Conservation (phyloP, 2,113 vertebrate species). For the Syngnathus scovelli region DNA sequence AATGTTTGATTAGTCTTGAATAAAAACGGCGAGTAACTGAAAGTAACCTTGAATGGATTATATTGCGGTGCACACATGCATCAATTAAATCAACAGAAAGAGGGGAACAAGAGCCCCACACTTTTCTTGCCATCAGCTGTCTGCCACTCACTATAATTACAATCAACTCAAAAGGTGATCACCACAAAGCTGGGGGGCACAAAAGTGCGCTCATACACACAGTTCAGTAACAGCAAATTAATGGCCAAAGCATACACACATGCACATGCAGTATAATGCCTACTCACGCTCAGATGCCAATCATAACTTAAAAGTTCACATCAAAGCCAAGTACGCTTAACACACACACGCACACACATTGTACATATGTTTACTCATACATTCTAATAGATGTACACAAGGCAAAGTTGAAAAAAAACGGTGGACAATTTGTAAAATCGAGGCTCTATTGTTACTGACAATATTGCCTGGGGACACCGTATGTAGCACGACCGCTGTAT, state of each 20-base stretch:
- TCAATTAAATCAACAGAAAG: slow-evolving; percentile 28
- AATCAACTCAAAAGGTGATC: slow-evolving; percentile 40
- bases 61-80: slow-evolving; percentile 37
- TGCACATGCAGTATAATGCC: slow-evolving; percentile 4
- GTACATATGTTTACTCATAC: background rate
- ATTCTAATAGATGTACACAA: slow-evolving; percentile 2
- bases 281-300: slow-evolving; percentile 41
- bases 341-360: slow-evolving; percentile 1
- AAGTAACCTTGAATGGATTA: slow-evolving; percentile 43
- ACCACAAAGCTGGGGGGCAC: slow-evolving; percentile 34
- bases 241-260: slow-evolving; percentile 21
- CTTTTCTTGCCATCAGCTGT: slow-evolving; percentile 40
- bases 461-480: slow-evolving; percentile 1
- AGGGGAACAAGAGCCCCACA: slow-evolving; percentile 14
- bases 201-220: slow-evolving; percentile 13
- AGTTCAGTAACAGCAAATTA: slow-evolving; percentile 21
- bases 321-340: slow-evolving; percentile 52
- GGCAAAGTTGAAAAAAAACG: slow-evolving; percentile 25
- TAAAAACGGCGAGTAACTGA: slow-evolving; percentile 38
- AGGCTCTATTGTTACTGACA: slow-evolving; percentile 27
- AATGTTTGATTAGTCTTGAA: slow-evolving; percentile 28
- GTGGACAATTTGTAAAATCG: background rate
- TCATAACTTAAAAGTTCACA: slow-evolving; percentile 63
- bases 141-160: slow-evolving; percentile 55
- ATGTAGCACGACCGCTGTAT: slow-evolving; percentile 5